Conservation (phyloP, 2,113 vertebrate species). For the Gnathonemus longibarbis region DNA sequence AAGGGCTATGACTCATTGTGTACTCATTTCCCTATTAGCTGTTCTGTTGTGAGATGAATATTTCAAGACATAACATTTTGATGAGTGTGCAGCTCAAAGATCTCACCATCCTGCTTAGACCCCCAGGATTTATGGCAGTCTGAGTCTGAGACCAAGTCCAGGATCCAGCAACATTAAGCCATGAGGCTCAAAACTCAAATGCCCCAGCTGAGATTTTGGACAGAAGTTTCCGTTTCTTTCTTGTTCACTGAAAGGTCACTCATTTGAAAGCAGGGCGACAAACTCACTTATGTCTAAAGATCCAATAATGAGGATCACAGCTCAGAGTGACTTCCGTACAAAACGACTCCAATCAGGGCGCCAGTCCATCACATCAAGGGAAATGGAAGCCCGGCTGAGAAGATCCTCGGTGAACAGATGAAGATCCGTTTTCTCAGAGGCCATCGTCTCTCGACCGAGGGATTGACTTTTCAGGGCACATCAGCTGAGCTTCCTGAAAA, state of each 20-base stretch:
- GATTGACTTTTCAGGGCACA: background rate
- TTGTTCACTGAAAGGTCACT: background rate
- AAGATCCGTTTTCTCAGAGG: background rate
- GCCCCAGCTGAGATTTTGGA: background rate
- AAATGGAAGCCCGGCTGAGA: background rate
- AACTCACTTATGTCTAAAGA: background rate
- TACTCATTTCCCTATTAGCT: background rate
- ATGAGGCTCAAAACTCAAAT: background rate
- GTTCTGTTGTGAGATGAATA: background rate
- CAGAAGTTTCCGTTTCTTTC: background rate
- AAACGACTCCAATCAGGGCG: background rate
- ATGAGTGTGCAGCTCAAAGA: background rate
- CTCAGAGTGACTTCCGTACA: background rate
- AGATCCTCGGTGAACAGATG: background rate
- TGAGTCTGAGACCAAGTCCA: background rate
- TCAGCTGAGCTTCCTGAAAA: background rate
- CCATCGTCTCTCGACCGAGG: background rate
- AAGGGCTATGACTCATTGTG: background rate
- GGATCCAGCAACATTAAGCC: background rate
- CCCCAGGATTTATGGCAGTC: background rate
- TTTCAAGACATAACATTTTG: background rate
- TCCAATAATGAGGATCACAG: background rate
- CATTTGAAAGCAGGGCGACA: background rate
- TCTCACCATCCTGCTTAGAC: background rate
- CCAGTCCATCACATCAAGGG: background rate